Evolutionary conservation across 2,888 invertebrate genomes (phyloP).

Genomic region (Alcis repandata): DNA sequence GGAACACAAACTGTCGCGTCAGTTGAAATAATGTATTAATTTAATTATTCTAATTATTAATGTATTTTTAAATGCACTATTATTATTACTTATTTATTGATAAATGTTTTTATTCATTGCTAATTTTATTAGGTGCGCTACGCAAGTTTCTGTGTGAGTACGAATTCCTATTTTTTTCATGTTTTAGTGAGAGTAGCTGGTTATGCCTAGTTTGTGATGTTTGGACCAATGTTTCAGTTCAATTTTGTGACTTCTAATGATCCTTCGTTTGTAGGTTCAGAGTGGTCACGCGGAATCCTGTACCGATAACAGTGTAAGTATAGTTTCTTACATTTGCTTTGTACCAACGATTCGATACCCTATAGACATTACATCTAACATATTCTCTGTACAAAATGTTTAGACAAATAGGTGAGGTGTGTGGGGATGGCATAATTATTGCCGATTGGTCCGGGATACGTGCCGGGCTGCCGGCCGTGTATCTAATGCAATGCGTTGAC

Average conservation of each 20-base stretch:
- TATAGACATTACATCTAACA: too few relatives aligned
- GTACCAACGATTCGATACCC: too few relatives aligned
- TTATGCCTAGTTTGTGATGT: slow-evolving; percentile 41
- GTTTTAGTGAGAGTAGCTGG: background rate
- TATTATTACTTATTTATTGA: background rate
- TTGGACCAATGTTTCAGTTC: slow-evolving; percentile 61
- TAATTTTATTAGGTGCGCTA: background rate
- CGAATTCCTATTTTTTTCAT: too few relatives aligned
- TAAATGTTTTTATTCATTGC: slow-evolving; percentile 5
- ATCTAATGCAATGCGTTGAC: too few relatives aligned
- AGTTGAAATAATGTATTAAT: background rate
- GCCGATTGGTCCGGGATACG: too few relatives aligned
- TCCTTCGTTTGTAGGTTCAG: slow-evolving; percentile 2
- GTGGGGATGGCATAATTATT: too few relatives aligned
- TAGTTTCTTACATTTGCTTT: background rate
- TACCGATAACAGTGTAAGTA: slow-evolving; percentile 1
- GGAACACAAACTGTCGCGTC: background rate
- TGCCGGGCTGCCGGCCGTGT: too few relatives aligned
- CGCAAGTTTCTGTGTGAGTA: background rate
- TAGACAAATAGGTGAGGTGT: too few relatives aligned
- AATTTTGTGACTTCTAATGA: background rate
- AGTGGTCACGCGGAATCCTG: background rate
- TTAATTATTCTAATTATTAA: background rate
- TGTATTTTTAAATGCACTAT: background rate
- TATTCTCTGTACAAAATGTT: too few relatives aligned